Percentiles rank a stretch among this genome's conserved stretches.
Conservation (phyloP, 2,797 vertebrate genomes). For the Lepilemur septentrionalis region DNA sequence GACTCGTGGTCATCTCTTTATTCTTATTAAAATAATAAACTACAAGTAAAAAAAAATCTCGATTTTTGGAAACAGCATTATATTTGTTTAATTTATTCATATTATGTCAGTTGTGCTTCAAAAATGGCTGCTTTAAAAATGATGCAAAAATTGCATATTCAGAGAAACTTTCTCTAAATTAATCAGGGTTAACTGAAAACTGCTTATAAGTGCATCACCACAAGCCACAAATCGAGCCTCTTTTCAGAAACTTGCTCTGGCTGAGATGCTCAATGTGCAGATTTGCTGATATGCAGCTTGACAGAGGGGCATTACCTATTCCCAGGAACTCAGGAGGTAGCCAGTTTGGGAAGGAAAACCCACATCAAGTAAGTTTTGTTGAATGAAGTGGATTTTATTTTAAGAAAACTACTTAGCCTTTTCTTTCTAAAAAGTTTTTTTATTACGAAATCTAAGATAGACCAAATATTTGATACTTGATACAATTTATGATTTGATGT, state of each 20-base stretch:
- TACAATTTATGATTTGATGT: neutral
- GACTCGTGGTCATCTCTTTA: neutral
- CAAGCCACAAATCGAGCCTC: neutral
- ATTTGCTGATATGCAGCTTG: neutral
- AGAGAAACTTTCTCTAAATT: neutral
- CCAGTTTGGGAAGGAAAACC: neutral
- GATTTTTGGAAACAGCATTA: neutral
- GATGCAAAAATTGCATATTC: neutral
- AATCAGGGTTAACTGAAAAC: neutral
- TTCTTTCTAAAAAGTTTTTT: neutral
- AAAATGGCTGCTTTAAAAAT: neutral
- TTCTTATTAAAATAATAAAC: neutral
- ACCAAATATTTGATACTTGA: neutral
- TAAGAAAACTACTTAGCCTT: slow-evolving; percentile 8
- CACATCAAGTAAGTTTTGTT: neutral
- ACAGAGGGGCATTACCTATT: neutral
- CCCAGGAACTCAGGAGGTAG: neutral
- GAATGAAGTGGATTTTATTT: slow-evolving; percentile 31
- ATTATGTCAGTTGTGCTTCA: neutral
- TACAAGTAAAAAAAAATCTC: neutral
- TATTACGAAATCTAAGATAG: neutral
- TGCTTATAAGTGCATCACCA: neutral
- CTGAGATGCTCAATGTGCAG: neutral
- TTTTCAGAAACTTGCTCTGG: neutral
- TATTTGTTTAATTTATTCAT: neutral